Percentiles rank a stretch among this genome's conserved stretches.
Evolutionary conservation across 2,797 vertebrate genomes (phyloP).

Genomic region (Leontopithecus rosalia): DNA sequence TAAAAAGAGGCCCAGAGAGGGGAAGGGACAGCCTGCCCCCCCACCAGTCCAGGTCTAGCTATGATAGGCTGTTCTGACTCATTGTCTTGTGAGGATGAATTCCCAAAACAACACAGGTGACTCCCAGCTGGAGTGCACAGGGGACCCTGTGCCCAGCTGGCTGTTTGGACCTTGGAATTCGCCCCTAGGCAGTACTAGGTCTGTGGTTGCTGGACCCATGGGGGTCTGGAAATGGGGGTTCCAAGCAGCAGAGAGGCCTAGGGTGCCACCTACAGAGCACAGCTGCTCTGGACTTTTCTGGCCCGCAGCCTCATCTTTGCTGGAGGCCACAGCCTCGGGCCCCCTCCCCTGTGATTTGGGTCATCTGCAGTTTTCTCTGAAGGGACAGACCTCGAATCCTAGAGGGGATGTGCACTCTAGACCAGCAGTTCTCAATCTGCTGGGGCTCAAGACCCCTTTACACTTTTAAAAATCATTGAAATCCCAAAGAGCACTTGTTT

Average conservation of each 20-base stretch:
- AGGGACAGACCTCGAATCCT: background rate
- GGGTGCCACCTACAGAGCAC: background rate
- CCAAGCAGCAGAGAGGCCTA: background rate
- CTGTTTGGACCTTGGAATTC: background rate
- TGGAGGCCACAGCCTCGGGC: background rate
- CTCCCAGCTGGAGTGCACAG: background rate
- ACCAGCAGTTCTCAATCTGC: background rate
- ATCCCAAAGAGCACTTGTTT: background rate
- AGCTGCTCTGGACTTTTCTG: background rate
- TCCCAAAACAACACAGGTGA: background rate
- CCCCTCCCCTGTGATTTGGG: background rate
- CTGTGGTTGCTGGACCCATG: background rate
- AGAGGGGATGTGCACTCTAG: background rate
- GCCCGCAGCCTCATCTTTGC: background rate
- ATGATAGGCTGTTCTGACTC: slow-evolving; percentile 39
- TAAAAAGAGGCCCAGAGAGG: background rate
- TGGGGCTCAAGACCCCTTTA: background rate
- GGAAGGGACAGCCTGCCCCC: background rate
- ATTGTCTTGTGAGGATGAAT: slow-evolving; percentile 33
- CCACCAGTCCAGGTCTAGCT: background rate
- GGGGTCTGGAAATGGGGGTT: background rate
- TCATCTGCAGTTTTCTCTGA: background rate
- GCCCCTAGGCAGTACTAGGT: background rate
- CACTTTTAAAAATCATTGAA: no score
- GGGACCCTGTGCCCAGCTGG: background rate